Percentiles rank a stretch among this genome's conserved stretches.
Evolutionary conservation across 2,888 invertebrate species (phyloP).

Genomic region (Luperina nickerlii): DNA sequence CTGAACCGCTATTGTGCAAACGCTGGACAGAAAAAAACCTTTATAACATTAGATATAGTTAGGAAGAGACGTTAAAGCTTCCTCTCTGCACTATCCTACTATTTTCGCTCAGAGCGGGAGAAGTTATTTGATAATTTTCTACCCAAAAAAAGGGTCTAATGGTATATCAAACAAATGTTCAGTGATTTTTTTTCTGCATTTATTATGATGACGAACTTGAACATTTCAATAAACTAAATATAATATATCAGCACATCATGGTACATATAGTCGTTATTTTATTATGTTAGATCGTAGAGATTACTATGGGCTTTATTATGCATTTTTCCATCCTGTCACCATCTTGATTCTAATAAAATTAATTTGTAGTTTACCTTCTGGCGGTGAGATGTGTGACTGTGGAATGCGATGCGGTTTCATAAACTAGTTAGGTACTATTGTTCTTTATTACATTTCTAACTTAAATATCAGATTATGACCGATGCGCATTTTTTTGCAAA

Average conservation of each 20-base stretch:
- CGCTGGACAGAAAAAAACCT: constrained; percentile 34
- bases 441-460: background rate
- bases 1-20: constrained; percentile 66
- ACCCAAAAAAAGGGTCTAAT: no score
- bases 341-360: background rate
- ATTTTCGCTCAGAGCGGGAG: background rate
- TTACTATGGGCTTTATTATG: background rate
- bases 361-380: background rate
- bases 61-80: background rate
- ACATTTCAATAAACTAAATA: background rate
- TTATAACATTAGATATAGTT: background rate
- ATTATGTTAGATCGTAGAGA: background rate
- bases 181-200: background rate
- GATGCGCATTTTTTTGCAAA: background rate
- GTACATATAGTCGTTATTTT: no score
- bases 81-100: background rate
- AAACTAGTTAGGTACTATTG: no score
- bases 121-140: no score
- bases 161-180: background rate
- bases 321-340: background rate
- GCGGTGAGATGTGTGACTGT: no score
- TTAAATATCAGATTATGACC: background rate
- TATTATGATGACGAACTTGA: background rate
- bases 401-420: background rate
- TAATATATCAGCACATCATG: no score